Percentiles rank a stretch among this genome's conserved stretches.
Evolutionary conservation across 2,797 vertebrate genomes (phyloP).

Genomic region (Mormyrus hasselquistii): DNA sequence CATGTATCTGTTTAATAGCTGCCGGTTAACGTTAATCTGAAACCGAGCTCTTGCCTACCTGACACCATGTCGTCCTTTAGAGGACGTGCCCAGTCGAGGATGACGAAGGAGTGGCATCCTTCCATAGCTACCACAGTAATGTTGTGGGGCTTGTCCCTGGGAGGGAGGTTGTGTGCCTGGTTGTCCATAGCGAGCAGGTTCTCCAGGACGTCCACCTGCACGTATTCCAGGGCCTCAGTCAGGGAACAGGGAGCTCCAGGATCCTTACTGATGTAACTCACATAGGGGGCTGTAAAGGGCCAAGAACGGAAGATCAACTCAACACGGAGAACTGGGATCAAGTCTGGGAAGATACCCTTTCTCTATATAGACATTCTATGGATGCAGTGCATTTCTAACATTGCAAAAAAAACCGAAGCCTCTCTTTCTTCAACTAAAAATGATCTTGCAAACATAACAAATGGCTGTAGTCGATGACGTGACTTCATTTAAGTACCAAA

Average conservation of each 20-base stretch:
- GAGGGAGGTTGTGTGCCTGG: constrained; percentile 50
- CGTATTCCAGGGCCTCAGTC: constrained; percentile 90
- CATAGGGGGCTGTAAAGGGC: constrained; percentile 75
- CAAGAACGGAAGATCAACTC: not conserved
- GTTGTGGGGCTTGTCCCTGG: constrained; percentile 79
- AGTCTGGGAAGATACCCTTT: not conserved
- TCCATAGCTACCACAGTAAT: constrained; percentile 92
- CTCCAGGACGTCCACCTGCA: constrained; percentile 85
- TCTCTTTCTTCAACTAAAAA: not conserved
- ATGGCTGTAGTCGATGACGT: not conserved
- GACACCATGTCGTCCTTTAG: constrained; percentile 82
- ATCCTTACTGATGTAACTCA: constrained; percentile 90
- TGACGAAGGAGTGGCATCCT: constrained; percentile 97
- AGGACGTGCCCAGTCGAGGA: constrained; percentile 90
- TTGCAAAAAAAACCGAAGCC: not conserved
- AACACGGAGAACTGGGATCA: not conserved
- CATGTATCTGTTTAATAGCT: constrained; percentile 38
- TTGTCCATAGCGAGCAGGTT: constrained; percentile 76
- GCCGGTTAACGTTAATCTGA: not conserved
- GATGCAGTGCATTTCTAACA: not conserved
- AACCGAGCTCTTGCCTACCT: constrained; percentile 45
- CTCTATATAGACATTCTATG: not conserved
- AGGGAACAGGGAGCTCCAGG: constrained; percentile 83
- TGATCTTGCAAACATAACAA: not conserved
- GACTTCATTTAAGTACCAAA: not conserved